Evolutionary conservation across 2,888 invertebrate genomes (phyloP).

Genomic region (Noctua pronuba): DNA sequence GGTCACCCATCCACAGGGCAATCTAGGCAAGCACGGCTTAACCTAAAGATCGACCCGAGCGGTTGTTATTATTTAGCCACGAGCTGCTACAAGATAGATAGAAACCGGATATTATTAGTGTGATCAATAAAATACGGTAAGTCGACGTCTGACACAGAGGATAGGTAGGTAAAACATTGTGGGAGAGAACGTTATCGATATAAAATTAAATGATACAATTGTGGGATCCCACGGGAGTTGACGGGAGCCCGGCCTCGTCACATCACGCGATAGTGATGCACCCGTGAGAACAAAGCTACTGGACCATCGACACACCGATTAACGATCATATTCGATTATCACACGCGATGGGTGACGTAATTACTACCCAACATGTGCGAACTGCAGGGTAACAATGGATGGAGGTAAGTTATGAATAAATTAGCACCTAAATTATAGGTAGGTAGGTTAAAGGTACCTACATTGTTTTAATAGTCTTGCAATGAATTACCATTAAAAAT

Average conservation of each 20-base stretch:
- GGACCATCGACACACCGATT: slow-evolving; percentile 64
- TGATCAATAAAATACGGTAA: neutral
- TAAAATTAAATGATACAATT: slow-evolving; percentile 66
- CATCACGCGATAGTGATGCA: slow-evolving; percentile 71
- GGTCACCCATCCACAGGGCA: too few relatives aligned
- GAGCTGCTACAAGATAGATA: too few relatives aligned
- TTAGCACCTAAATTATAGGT: neutral
- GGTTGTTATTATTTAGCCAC: too few relatives aligned
- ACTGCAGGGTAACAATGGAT: slow-evolving; percentile 19
- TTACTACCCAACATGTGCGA: slow-evolving; percentile 33
- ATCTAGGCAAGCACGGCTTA: too few relatives aligned
- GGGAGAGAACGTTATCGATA: slow-evolving; percentile 53
- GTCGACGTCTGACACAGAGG: neutral
- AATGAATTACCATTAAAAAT: neutral
- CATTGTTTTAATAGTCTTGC: neutral
- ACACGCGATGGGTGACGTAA: slow-evolving; percentile 58
- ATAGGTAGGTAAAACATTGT: slow-evolving; percentile 32
- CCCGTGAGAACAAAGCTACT: slow-evolving; percentile 83
- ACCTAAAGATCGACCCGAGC: too few relatives aligned
- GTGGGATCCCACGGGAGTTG: slow-evolving; percentile 74
- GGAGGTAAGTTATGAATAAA: slow-evolving; percentile 20
- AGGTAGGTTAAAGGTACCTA: neutral
- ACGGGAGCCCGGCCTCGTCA: slow-evolving; percentile 67
- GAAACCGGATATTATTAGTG: neutral
- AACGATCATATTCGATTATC: slow-evolving; percentile 40